Evolutionary conservation across 2,888 invertebrate species (phyloP).

Genomic region (Lochmaea crataegi): DNA sequence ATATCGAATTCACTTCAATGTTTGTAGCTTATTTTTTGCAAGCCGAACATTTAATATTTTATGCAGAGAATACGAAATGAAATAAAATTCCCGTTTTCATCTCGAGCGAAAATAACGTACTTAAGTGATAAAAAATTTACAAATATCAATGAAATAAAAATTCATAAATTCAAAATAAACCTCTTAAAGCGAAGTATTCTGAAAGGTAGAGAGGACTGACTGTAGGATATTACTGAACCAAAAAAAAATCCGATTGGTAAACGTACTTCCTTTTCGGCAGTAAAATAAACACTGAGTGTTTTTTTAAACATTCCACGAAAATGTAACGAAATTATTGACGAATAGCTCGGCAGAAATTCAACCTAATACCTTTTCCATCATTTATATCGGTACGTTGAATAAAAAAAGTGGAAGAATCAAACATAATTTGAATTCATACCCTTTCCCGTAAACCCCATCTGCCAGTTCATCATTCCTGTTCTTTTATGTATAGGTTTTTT

Average conservation of each 20-base stretch:
- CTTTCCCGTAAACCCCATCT: constrained; percentile 24
- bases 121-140: background rate
- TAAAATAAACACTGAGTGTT: background rate
- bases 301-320: background rate
- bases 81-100: background rate
- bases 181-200: background rate
- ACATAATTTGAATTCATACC: constrained; percentile 33
- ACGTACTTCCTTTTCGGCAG: background rate
- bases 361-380: constrained; percentile 28
- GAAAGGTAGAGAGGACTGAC: background rate
- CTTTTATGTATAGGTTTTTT: constrained; percentile 33
- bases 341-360: constrained; percentile 3
- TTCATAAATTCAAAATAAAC: background rate
- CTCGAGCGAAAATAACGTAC: background rate
- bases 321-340: background rate
- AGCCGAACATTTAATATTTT: background rate
- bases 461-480: constrained; percentile 35
- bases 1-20: background rate
- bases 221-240: background rate
- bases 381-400: constrained; percentile 25
- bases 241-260: background rate
- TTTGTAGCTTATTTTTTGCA: background rate
- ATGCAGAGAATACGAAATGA: background rate
- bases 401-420: constrained; percentile 25
- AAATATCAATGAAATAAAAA: background rate